Evolutionary conservation across 1,140 invertebrate species (phyloP), one percentile per base, ranked within the genome.

Genomic region (Tetranychus cinnabarinus): DNA sequence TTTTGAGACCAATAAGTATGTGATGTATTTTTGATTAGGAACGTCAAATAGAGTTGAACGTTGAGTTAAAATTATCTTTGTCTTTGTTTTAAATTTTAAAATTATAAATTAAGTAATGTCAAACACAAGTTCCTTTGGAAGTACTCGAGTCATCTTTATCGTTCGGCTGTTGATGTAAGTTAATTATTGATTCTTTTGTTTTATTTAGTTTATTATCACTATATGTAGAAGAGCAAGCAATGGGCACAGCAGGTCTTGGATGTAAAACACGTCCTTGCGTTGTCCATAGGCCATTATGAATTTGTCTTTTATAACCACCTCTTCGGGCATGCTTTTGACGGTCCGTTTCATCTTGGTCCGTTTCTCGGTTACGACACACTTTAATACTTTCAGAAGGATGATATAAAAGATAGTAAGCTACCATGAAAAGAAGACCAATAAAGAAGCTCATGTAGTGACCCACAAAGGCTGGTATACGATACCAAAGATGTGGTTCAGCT

Each of bases 371-470:
- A 8, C 37, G 42, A 37, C 33, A 60, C 8, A 56, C 12, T 58
- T 45, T 33, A 35, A 67, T 67, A 42, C 61, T 62, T n/a, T 60
- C 58, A 3, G 66, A 66, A 15, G 66, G 67, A 65, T 68, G 67
- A 12, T 65, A 58, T 13, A 63, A 47, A 48, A 65, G 62, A 47
- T 68, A 68, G 37, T 68, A 68, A 8, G 66, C 39, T 33, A 68
- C 63, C 67, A 68, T 68, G 35, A 68, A 63, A 42, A 64, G 54
- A 7, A 68, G 13, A 13, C 67, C 67, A 8, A 63, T 52, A 15
- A 62, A 42, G 61, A 68, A 68, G 54, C 48, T 59, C 13, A 63
- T 33, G 61, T 64, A 65, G 48, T 65, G 66, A n/a, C 57, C 45
- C 50, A 64, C 42, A 55, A 68, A 52, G 45, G 60, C 66, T 46